Evolutionary conservation across 1,140 invertebrate genomes (phyloP).

Genomic region (Nasonia giraulti): DNA sequence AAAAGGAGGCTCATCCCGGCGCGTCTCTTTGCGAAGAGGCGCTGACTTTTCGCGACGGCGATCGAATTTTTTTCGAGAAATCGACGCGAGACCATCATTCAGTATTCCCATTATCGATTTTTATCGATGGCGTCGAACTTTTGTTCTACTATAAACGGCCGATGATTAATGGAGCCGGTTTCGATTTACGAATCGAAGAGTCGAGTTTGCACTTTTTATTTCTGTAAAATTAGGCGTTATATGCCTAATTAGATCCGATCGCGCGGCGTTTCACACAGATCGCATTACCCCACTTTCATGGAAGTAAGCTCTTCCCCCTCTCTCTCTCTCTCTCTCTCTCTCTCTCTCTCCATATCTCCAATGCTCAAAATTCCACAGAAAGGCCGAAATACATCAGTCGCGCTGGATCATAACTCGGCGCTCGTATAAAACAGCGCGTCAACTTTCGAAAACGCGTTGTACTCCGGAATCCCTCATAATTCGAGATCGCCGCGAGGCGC

Average conservation of each 20-base stretch:
- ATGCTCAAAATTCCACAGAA: conserved; percentile 2
- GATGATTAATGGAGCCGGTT: too few relatives aligned
- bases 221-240: background rate
- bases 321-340: too few relatives aligned
- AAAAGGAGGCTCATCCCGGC: conserved; percentile 10
- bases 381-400: background rate
- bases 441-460: background rate
- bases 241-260: background rate
- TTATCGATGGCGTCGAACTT: background rate
- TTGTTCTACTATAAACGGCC: background rate
- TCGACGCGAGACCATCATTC: background rate
- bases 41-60: background rate
- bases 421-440: too few relatives aligned
- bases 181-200: too few relatives aligned
- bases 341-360: too few relatives aligned
- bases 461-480: background rate
- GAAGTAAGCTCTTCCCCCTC: background rate
- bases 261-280: background rate
- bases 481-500: background rate
- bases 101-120: background rate
- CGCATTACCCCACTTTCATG: conserved; percentile 14
- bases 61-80: background rate
- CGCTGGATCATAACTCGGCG: too few relatives aligned
- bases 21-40: background rate
- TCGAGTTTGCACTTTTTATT: too few relatives aligned